Base-by-base conservation (phyloP, 2,797 vertebrate genomes). In the Allobates femoralis region DNA sequence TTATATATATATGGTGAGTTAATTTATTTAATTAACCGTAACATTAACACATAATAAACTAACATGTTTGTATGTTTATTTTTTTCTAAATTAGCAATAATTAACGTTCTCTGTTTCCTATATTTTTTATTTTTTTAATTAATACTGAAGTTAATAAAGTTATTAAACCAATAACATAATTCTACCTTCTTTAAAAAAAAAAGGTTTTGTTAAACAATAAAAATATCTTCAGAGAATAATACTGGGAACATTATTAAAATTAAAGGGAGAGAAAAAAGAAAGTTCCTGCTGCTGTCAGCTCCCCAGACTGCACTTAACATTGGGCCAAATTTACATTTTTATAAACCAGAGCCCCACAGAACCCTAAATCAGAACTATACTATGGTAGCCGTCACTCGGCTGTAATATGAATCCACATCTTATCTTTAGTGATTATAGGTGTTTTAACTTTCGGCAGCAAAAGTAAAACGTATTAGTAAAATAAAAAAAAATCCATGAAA, bases 401-500 rank as follows among this genome's bases (percentile, higher is more conserved):
- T 76, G 18, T 75, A 80, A 85, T 84, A 80, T 84, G 86, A 87
- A 87, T 84, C 82, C 84, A 87, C 77, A 67, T 85, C 86, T 85
- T 81, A 34, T 53, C 66, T 67, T 84, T 81, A 66, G 77, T 79
- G 30, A 85, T 87, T 87, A 86, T 34, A 76, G 67, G n/a, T 66
- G 69, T 81, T 12, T 89, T 81, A 88, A 92, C 91, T 92, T 91
- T 89, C 55, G 85, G 56, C 50, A 89, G 89, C 89, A 89, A 90
- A 84, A 90, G 67, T 92, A 91, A 90, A 89, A 46, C 30, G 83
- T 83, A 41, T 69, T 71, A 64, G 69, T 46, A n/a, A 37, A 64
- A 64, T 15, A 53, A 53, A 18, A 53, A 66, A 69, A 21, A 3
- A 46, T n/a, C 34, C 21, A 21, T 34, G 21, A 16, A 55, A 69